phyloP scores from a whole-genome alignment of 2,797 vertebrate genomes.

The Leptoclinus maculatus region DNA sequence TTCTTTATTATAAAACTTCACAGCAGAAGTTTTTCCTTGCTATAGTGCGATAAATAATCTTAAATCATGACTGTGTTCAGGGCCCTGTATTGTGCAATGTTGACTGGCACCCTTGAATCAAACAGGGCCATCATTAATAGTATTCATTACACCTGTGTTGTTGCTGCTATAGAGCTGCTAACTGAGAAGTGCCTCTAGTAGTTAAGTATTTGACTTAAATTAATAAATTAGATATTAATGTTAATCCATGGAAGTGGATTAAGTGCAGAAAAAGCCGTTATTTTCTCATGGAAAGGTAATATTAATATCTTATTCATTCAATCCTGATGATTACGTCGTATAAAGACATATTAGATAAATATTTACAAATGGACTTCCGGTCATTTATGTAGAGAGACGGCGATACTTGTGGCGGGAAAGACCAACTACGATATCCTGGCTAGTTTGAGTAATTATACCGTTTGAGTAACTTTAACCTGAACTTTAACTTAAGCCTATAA shows the following conservation, averaged over 20 bases:
- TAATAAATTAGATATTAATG: not conserved
- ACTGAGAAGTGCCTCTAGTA: not conserved
- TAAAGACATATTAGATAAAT: not conserved
- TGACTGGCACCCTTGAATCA: not conserved
- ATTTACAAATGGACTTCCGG: not conserved
- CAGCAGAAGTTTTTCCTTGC: not conserved
- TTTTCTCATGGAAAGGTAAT: not conserved
- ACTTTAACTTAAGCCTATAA: not conserved
- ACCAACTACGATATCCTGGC: rapidly evolving
- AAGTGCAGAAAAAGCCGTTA: no score
- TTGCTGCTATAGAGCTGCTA: not conserved
- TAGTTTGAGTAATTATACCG: not conserved
- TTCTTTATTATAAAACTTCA: not conserved
- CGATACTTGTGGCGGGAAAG: constrained; percentile 50
- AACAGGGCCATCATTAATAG: not conserved
- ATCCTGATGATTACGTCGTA: no score
- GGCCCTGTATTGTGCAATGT: not conserved
- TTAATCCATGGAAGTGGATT: not conserved
- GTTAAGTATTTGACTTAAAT: not conserved
- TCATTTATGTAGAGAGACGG: not conserved
- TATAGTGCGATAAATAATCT: not conserved
- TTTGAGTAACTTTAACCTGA: not conserved
- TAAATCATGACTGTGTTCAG: not conserved
- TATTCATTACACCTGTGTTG: not conserved
- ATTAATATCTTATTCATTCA: not conserved